Evolutionary conservation across 1,140 invertebrate genomes (phyloP).

Genomic region (Pseudomyrmex dendroicus): DNA sequence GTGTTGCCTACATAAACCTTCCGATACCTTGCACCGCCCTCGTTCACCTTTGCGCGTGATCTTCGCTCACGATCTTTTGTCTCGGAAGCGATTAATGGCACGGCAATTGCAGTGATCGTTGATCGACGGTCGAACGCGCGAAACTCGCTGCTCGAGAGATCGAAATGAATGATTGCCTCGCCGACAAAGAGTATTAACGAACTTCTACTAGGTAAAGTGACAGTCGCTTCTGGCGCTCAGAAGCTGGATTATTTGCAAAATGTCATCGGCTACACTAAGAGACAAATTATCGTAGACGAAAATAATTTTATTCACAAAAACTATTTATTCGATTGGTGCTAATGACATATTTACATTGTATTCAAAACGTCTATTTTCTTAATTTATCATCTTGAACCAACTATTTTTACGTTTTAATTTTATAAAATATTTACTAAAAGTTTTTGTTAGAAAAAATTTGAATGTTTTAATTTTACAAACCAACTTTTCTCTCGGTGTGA

Average conservation of each 20-base stretch:
- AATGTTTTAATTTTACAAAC: no score
- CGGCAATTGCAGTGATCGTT: conserved; percentile 1
- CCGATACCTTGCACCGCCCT: neutral
- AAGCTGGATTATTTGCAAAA: neutral
- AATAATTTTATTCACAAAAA: no score
- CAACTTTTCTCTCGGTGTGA: neutral
- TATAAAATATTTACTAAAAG: no score
- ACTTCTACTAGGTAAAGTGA: conserved; percentile 28
- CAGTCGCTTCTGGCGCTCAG: neutral
- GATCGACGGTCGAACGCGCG: conserved; percentile 28
- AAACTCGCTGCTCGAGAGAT: conserved; percentile 39
- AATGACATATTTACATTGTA: no score
- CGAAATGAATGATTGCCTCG: conserved; percentile 33
- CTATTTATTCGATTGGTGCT: no score
- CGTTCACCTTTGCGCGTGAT: conserved; percentile 13
- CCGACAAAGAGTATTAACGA: conserved; percentile 43
- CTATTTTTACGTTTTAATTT: no score
- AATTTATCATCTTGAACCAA: no score
- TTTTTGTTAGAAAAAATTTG: no score
- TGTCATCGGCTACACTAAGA: no score
- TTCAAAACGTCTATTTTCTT: no score
- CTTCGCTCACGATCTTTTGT: conserved; percentile 49
- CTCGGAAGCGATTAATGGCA: conserved; percentile 45
- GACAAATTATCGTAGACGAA: no score
- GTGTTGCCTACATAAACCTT: neutral